A percentile compares a stretch with the other conserved stretches of the same genome.
Evolutionary conservation across 2,888 invertebrate species (phyloP).

Genomic region (Lithophane semibrunnea): DNA sequence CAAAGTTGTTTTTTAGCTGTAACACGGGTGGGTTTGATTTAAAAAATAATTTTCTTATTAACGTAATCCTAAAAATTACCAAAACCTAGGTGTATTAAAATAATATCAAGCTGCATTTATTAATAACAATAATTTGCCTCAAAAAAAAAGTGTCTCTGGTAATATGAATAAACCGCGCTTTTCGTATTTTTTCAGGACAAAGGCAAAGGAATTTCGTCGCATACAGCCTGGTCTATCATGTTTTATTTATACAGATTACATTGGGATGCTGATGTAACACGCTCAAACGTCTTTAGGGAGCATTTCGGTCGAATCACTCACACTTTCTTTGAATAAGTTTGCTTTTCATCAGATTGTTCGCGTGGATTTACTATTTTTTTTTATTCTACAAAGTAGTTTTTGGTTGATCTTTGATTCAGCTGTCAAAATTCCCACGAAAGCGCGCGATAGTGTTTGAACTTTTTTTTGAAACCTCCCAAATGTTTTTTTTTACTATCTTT

Average conservation of each 20-base stretch:
- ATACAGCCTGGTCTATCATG: slow-evolving; percentile 49
- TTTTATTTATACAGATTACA: slow-evolving; percentile 63
- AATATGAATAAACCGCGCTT: slow-evolving; percentile 25
- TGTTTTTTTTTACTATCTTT: neutral
- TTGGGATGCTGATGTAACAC: slow-evolving; percentile 56
- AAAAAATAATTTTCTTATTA: neutral
- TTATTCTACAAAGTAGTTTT: slow-evolving; percentile 15
- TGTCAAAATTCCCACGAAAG: slow-evolving; percentile 5
- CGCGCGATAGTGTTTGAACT: neutral
- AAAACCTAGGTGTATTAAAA: neutral
- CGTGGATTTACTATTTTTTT: slow-evolving; percentile 34
- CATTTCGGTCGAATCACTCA: slow-evolving; percentile 57
- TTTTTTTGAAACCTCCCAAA: neutral
- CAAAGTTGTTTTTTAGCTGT: neutral
- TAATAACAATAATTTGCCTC: slow-evolving; percentile 1
- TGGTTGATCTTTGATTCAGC: slow-evolving; percentile 10
- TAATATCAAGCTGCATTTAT: slow-evolving; percentile 1
- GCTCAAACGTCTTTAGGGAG: slow-evolving; percentile 38
- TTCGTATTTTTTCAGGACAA: slow-evolving; percentile 47
- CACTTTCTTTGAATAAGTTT: slow-evolving; percentile 52
- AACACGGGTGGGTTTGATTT: neutral
- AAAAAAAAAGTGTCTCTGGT: neutral
- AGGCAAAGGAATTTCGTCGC: slow-evolving; percentile 36
- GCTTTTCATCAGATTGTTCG: slow-evolving; percentile 28
- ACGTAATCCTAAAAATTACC: neutral